Percentiles rank a stretch among this genome's conserved stretches.
phyloP scores from a whole-genome alignment of 1,140 invertebrate species.

The Drosophila ironensis region DNA sequence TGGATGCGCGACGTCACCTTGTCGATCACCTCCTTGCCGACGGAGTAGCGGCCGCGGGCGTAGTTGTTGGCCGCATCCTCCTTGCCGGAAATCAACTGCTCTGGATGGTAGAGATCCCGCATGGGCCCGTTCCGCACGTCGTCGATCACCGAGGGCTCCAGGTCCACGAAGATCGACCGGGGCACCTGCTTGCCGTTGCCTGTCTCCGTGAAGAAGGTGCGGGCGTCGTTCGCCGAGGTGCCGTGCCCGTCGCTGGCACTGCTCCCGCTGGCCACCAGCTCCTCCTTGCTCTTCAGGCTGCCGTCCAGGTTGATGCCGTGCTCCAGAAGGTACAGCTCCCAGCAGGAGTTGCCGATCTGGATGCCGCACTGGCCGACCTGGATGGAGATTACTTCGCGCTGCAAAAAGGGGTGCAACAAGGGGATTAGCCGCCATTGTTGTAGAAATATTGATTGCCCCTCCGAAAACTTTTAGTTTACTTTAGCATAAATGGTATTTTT shows the following conservation, averaged over 20 bases:
- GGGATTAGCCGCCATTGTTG: background rate
- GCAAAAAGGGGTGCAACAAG: background rate
- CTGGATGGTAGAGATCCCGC: constrained; percentile 86
- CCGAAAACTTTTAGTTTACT: too few relatives aligned
- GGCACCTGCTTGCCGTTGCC: constrained; percentile 85
- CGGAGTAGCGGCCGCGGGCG: constrained; percentile 89
- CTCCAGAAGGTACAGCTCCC: constrained; percentile 89
- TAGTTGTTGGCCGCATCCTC: constrained; percentile 93
- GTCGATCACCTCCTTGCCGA: constrained; percentile 90
- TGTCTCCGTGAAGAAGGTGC: constrained; percentile 87
- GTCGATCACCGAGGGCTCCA: constrained; percentile 84
- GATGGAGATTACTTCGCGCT: constrained; percentile 87
- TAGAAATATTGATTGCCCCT: too few relatives aligned
- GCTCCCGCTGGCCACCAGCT: constrained; percentile 65
- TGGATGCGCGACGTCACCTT: constrained; percentile 87
- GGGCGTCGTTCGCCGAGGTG: constrained; percentile 71
- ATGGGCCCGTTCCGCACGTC: constrained; percentile 86
- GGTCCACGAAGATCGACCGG: constrained; percentile 82
- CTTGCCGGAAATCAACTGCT: constrained; percentile 89
- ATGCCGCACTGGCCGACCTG: constrained; percentile 88
- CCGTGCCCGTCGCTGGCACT: constrained; percentile 49
- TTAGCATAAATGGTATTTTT: too few relatives aligned
- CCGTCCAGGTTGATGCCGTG: constrained; percentile 89
- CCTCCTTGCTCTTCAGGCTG: constrained; percentile 57
- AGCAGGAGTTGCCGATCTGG: constrained; percentile 90